A percentile compares a stretch with the other conserved stretches of the same genome.
Conservation (phyloP, 2,797 vertebrate genomes). For the Loriculus beryllinus region DNA sequence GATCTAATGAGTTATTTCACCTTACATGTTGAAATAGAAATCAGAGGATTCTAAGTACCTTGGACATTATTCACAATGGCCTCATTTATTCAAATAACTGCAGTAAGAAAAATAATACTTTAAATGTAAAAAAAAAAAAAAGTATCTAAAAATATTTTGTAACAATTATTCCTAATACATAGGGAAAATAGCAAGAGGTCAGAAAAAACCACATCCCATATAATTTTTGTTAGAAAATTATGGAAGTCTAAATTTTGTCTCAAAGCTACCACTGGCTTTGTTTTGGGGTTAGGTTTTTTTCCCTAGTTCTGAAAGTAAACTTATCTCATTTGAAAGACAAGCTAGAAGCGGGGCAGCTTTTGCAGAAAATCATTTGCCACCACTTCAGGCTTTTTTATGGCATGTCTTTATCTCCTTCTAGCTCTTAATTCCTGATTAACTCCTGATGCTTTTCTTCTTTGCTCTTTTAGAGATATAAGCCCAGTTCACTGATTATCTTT, state of each 20-base stretch:
- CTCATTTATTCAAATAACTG: neutral
- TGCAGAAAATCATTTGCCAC: neutral
- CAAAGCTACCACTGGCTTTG: neutral
- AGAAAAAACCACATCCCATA: neutral
- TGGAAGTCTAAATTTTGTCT: neutral
- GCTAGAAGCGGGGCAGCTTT: neutral
- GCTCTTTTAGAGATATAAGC: neutral
- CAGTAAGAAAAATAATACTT: neutral
- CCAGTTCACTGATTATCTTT: accelerated
- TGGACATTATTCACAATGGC: neutral
- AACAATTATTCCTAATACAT: neutral
- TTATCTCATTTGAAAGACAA: neutral
- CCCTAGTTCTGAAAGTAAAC: neutral
- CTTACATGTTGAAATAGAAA: neutral
- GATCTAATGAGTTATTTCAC: neutral
- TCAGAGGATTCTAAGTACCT: neutral
- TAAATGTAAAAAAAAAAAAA: neutral
- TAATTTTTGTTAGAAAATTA: neutral
- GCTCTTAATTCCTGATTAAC: neutral
- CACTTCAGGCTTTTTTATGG: neutral
- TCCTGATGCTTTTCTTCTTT: neutral
- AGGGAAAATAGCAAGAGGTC: neutral
- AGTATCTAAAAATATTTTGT: neutral
- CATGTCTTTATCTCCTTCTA: neutral
- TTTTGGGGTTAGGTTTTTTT: neutral